Evolutionary conservation across 2,888 invertebrate species (phyloP).

Genomic region (Oxytorus armatus): DNA sequence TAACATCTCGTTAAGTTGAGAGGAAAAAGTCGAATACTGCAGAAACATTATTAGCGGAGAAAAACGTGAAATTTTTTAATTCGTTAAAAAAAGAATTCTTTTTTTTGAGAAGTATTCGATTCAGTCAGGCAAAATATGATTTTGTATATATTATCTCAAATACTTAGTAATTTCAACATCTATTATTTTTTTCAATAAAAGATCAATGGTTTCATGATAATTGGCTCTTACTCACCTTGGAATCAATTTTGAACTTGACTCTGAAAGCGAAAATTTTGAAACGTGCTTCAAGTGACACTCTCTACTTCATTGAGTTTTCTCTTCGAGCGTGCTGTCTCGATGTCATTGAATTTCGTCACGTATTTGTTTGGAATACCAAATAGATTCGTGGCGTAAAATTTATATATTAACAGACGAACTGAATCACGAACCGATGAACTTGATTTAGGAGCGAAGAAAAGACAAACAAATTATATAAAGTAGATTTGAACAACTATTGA

Average conservation of each 20-base stretch:
- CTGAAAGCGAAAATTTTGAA: conserved; percentile 63
- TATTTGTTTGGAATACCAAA: conserved; percentile 44
- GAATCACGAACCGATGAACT: not conserved
- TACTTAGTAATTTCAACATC: not conserved
- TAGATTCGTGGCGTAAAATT: not conserved
- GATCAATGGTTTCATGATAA: conserved; percentile 14
- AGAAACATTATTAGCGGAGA: too few relatives aligned
- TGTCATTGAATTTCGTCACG: conserved; percentile 29
- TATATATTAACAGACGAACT: not conserved
- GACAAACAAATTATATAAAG: too few relatives aligned
- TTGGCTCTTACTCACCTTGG: not conserved
- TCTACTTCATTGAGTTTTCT: conserved; percentile 9
- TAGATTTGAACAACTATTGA: too few relatives aligned
- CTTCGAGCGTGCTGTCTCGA: not conserved
- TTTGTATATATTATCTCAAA: not conserved
- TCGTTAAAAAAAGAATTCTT: too few relatives aligned
- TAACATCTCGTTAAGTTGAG: too few relatives aligned
- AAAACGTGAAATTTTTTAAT: too few relatives aligned
- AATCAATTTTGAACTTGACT: conserved; percentile 70
- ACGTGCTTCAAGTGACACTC: conserved; percentile 32
- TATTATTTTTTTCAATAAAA: not conserved
- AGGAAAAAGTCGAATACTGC: too few relatives aligned
- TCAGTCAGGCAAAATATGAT: too few relatives aligned
- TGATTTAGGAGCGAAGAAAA: not conserved
- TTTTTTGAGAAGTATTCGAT: too few relatives aligned